A percentile compares a stretch with the other conserved stretches of the same genome.
Evolutionary conservation across 1,140 invertebrate species (phyloP).

Genomic region (Heliconius himera): DNA sequence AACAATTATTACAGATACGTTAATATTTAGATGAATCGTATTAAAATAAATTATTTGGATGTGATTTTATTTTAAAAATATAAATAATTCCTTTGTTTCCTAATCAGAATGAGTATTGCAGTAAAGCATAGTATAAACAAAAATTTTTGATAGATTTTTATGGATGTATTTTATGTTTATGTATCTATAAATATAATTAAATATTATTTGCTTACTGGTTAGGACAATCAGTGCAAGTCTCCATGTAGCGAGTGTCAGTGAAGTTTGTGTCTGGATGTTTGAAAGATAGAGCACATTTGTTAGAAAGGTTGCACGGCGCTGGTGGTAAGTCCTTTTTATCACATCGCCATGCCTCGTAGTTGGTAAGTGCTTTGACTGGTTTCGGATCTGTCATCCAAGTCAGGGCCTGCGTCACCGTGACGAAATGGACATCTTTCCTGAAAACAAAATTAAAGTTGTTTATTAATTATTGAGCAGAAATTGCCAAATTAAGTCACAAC

Average conservation of each 20-base stretch:
- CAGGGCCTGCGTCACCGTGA: conserved; percentile 94
- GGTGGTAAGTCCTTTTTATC: conserved; percentile 87
- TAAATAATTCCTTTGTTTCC: no score
- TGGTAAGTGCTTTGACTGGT: conserved; percentile 85
- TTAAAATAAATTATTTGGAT: no score
- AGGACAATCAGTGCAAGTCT: conserved; percentile 93
- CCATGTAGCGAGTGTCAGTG: conserved; percentile 92
- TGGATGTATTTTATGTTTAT: no score
- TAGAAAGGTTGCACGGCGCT: conserved; percentile 90
- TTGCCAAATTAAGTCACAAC: no score
- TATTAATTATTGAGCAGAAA: background rate
- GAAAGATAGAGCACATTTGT: conserved; percentile 92
- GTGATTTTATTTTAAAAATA: no score
- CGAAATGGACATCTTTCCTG: conserved; percentile 94
- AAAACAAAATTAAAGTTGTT: background rate
- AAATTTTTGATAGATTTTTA: no score
- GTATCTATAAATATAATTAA: background rate
- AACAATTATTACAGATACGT: background rate
- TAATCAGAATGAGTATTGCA: no score
- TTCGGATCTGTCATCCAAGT: conserved; percentile 95
- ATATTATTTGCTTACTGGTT: conserved; percentile 83
- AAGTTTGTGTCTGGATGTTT: conserved; percentile 88
- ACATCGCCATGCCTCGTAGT: conserved; percentile 91
- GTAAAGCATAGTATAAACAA: no score
- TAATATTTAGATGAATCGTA: background rate